Percentiles rank a stretch among this genome's conserved stretches.
These are phyloP conservation scores for Pilophorus perplexus DNA, from an alignment of 2,888 invertebrate genomes.

Conservation along the genomic window DNA sequence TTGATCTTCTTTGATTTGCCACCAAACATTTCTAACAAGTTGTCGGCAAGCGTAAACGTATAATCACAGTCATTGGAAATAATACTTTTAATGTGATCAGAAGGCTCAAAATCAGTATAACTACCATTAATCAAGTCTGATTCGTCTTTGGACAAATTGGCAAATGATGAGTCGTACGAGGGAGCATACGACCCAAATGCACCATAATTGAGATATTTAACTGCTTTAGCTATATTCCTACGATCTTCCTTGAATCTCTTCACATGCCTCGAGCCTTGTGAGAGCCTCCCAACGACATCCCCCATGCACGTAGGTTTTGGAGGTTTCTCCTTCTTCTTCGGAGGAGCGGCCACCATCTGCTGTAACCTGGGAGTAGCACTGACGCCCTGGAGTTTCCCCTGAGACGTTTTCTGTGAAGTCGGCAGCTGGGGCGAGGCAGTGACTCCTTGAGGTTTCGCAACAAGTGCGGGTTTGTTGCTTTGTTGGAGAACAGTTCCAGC, in stretches of 20 bases:
- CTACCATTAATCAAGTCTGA: conserved; percentile 87
- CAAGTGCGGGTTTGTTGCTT: background rate
- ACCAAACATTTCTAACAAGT: conserved; percentile 22
- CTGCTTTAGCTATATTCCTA: conserved; percentile 81
- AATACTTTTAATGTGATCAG: conserved; percentile 66
- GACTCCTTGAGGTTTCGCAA: background rate
- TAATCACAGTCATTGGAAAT: conserved; percentile 27
- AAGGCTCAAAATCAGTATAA: conserved; percentile 80
- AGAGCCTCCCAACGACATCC: conserved; percentile 76
- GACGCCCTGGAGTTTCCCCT: background rate
- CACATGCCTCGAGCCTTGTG: conserved; percentile 72
- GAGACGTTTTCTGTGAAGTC: background rate
- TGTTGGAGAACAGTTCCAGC: background rate
- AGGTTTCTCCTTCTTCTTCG: background rate
- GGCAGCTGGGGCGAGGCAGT: background rate
- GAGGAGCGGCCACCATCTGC: conserved; percentile 2
- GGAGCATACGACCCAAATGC: conserved; percentile 96
- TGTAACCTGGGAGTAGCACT: conserved; percentile 11
- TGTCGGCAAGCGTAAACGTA: conserved; percentile 27
- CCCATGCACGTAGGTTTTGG: conserved; percentile 57
- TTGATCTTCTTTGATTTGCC: conserved; percentile 22
- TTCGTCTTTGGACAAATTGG: conserved; percentile 88
- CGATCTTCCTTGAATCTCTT: conserved; percentile 83
- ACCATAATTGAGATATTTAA: conserved; percentile 88
- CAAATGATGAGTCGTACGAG: conserved; percentile 91